These are phyloP conservation scores for Cremastobaeus sp. DNA, from an alignment of 2,888 invertebrate genomes.

Conservation along the genomic window DNA sequence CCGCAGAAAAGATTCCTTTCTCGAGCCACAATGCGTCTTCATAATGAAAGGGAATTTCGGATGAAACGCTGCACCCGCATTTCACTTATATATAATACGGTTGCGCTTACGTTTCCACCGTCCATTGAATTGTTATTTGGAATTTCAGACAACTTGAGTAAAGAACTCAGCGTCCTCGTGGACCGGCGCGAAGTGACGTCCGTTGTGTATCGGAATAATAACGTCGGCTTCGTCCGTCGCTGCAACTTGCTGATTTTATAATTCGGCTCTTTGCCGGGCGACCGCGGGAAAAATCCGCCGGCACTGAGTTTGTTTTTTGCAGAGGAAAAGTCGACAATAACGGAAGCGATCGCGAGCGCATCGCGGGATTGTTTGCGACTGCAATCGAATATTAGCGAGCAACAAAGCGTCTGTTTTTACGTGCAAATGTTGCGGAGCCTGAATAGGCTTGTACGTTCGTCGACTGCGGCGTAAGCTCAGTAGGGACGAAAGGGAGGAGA, in stretches of 20 bases:
- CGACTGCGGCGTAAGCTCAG: conserved; percentile 28
- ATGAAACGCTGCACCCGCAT: conserved; percentile 40
- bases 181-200: no score
- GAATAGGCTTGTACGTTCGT: conserved; percentile 38
- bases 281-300: no score
- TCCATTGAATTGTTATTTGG: not conserved
- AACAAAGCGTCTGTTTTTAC: no score
- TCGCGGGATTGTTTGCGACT: conserved; percentile 17
- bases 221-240: not conserved
- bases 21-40: conserved; percentile 28
- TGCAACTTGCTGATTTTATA: no score
- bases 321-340: no score
- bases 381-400: conserved; percentile 14
- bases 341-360: no score
- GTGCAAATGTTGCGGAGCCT: conserved; percentile 14
- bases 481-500: conserved; percentile 44
- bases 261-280: no score
- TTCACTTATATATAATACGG: conserved; percentile 21
- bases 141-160: no score
- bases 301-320: no score
- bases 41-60: conserved; percentile 26
- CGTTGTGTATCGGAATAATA: not conserved
- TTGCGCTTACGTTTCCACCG: conserved; percentile 10
- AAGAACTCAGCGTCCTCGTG: no score
- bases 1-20: conserved; percentile 33